phyloP scores from a whole-genome alignment of 2,797 vertebrate genomes.

The Enteromius viviparus region DNA sequence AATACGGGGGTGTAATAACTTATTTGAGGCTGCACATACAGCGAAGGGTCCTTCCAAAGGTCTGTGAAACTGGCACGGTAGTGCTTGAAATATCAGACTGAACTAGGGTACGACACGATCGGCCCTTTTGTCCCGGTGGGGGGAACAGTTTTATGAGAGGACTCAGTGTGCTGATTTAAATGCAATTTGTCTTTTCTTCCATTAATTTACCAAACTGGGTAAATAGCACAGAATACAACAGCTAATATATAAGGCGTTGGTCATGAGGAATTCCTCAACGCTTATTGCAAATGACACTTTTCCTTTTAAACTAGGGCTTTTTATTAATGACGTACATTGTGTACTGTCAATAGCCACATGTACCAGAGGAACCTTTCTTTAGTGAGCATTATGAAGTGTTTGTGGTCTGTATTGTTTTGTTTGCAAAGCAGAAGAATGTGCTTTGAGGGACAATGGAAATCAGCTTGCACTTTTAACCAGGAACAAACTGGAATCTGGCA shows the following conservation, averaged over 20 bases:
- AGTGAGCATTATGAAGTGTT: conserved; percentile 45
- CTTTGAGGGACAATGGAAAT: not conserved
- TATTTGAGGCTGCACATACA: conserved; percentile 46
- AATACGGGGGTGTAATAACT: conserved; percentile 42
- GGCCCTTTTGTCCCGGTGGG: conserved; percentile 28
- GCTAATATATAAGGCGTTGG: conserved; percentile 55
- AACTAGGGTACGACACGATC: conserved; percentile 38
- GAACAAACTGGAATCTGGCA: conserved; percentile 19
- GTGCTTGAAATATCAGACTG: conserved; percentile 52
- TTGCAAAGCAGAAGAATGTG: not conserved
- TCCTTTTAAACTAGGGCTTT: conserved; percentile 49
- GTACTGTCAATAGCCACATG: conserved; percentile 58
- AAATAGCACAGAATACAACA: conserved; percentile 47
- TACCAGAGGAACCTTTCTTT: conserved; percentile 43
- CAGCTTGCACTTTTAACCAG: conserved; percentile 30
- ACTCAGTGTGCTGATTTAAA: conserved; percentile 45
- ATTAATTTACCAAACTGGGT: conserved; percentile 38
- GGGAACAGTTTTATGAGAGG: conserved; percentile 45
- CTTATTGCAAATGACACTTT: conserved; percentile 57
- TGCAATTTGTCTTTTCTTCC: conserved; percentile 46
- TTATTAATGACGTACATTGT: conserved; percentile 55
- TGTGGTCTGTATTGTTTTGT: conserved; percentile 4
- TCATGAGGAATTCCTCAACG: conserved; percentile 34
- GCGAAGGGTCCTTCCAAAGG: conserved; percentile 55
- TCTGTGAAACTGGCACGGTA: conserved; percentile 47